Percentiles rank a stretch among this genome's conserved stretches.
phyloP scores from a whole-genome alignment of 1,140 invertebrate species.

The Hypsibius dujardini region DNA sequence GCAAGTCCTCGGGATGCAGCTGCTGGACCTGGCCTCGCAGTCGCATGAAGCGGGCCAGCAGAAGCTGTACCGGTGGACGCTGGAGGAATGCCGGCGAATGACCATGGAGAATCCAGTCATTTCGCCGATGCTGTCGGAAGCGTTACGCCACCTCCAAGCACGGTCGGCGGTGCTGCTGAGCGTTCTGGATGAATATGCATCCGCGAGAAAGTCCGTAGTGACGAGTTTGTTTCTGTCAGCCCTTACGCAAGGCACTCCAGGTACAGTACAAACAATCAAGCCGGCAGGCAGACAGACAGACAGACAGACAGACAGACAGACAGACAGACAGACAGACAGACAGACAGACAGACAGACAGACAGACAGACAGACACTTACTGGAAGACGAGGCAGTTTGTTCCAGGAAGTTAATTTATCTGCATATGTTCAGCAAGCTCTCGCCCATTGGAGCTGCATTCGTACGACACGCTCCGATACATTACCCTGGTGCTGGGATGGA shows the following conservation, averaged over 20 bases:
- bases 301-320: too few relatives aligned
- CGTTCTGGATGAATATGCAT: conserved; percentile 8
- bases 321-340: too few relatives aligned
- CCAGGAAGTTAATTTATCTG: too few relatives aligned
- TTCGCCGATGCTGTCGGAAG: not conserved
- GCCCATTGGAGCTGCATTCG: conserved; percentile 12
- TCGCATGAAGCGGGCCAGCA: not conserved
- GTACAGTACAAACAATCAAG: too few relatives aligned
- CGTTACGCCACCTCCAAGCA: not conserved
- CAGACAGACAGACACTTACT: too few relatives aligned
- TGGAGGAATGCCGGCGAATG: not conserved
- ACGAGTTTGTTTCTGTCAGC: not conserved
- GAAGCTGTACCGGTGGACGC: not conserved
- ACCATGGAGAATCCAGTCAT: not conserved
- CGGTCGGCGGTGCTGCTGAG: not conserved
- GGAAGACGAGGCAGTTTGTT: too few relatives aligned
- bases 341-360: too few relatives aligned
- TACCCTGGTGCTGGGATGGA: conserved; percentile 1
- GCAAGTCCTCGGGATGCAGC: not conserved
- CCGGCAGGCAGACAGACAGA: too few relatives aligned
- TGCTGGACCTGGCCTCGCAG: not conserved
- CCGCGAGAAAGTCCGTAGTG: not conserved
- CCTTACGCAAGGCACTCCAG: conserved; percentile 9
- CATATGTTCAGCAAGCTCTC: not conserved
- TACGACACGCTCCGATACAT: conserved; percentile 4